Percentiles rank a stretch among this genome's conserved stretches.
These are phyloP conservation scores for Enteromius argenteus DNA, from an alignment of 2,797 vertebrate species.

Conservation along the genomic window DNA sequence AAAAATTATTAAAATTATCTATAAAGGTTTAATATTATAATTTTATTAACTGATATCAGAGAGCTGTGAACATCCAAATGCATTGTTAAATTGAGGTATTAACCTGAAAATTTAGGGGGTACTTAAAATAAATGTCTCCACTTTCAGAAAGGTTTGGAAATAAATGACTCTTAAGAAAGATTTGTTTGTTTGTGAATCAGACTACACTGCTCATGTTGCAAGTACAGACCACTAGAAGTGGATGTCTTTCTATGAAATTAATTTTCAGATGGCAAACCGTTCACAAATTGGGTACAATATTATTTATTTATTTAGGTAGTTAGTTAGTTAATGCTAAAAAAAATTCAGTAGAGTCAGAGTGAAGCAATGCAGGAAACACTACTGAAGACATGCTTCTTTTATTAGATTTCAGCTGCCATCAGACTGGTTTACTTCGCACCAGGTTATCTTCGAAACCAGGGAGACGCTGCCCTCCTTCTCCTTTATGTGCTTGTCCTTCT, in stretches of 20 bases:
- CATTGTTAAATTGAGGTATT: background rate
- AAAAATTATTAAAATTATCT: background rate
- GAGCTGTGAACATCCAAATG: background rate
- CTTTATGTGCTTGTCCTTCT: constrained; percentile 20
- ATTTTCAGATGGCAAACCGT: background rate
- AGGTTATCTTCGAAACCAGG: too few species aligned
- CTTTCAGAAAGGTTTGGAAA: background rate
- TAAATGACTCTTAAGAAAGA: background rate
- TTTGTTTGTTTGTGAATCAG: background rate
- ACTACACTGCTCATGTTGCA: background rate
- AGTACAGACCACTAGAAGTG: background rate
- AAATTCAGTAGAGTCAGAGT: background rate
- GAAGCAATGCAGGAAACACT: background rate
- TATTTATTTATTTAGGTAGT: background rate
- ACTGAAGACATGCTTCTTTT: background rate
- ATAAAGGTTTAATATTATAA: background rate
- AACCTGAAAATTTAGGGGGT: background rate
- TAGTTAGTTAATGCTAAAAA: background rate
- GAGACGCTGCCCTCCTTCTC: constrained; percentile 40
- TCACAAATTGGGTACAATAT: background rate
- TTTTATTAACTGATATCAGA: background rate
- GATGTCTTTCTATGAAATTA: background rate
- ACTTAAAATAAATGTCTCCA: background rate
- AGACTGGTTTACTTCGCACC: background rate
- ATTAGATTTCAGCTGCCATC: background rate